Base-by-base conservation (phyloP, 2,888 invertebrate species). In the Epistrophe grossulariae region DNA sequence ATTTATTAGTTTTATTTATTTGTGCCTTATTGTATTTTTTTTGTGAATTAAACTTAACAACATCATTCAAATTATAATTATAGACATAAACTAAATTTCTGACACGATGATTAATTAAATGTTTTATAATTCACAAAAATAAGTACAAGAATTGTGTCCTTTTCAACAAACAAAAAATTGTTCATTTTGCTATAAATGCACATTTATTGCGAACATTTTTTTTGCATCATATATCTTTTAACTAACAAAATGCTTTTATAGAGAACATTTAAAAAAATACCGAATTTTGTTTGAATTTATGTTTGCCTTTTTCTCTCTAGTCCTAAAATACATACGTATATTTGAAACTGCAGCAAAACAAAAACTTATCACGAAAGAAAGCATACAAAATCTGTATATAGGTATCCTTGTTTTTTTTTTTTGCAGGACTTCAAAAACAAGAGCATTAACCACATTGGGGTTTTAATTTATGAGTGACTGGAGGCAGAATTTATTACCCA, bases 381-480 rank as follows among this genome's bases (percentile, higher is more conserved):
- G 66, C 2, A 66, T 31, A 59, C 40, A 76, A 79, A 48, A n/a
- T 9, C 10, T 40, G 13, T 13, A 40, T 40, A 48, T 24, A 24
- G 4, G 52, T 52, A 52, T 50, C 24, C 2, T 55, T n/a, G n/a
- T 15, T 64, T 68, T 60, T 52, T 59, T 55, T n/a, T 70, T 68
- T 60, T 52, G 45, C 70, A 71, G 68, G 60, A 72, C 60, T 81
- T 66, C 57, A 78, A 81, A 73, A 85, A 81, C 74, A 87, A 87
- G 82, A 70, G 74, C 74, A 87, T 79, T 83, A 87, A 79, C 87
- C 79, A 83, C 78, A 76, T 76, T 83, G 87, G 74, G 43, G 78
- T 79, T 87, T 83, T 87, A 87, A 87, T 83, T 87, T 87, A 87
- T 87, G 82, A 87, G 78, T 76, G 83, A 83, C 87, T 83, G 74